A percentile compares a stretch with the other conserved stretches of the same genome.
These are phyloP conservation scores for Paracanthobrama guichenoti DNA, from an alignment of 2,113 vertebrate species.

Conservation along the genomic window DNA sequence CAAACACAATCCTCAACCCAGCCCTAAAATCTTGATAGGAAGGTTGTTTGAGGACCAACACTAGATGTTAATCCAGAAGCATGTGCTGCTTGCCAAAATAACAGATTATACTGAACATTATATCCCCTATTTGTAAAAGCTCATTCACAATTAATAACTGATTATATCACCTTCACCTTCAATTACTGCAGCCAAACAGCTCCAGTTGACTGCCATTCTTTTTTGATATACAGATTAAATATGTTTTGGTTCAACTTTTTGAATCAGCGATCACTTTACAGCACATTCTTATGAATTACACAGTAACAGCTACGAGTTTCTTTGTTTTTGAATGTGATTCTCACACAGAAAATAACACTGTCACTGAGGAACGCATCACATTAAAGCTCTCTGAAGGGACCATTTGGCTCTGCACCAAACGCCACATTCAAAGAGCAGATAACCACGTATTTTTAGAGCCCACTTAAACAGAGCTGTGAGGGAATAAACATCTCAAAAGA, in stretches of 20 bases:
- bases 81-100: not conserved
- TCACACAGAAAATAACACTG: too few species aligned
- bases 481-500: too few species aligned
- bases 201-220: not conserved
- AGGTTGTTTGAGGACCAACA: not conserved
- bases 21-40: too few species aligned
- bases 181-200: not conserved
- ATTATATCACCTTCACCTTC: not conserved
- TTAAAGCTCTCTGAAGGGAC: too few species aligned
- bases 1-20: not conserved
- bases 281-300: not conserved
- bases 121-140: not conserved
- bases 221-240: not conserved
- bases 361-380: too few species aligned
- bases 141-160: not conserved
- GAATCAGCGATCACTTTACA: not conserved
- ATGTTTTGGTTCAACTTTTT: not conserved
- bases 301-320: too few species aligned
- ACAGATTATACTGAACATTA: not conserved
- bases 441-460: too few species aligned
- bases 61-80: not conserved
- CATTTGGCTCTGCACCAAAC: too few species aligned
- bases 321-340: too few species aligned
- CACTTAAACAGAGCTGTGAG: too few species aligned
- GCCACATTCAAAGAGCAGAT: too few species aligned